phyloP scores from a whole-genome alignment of 2,888 invertebrate species.

The Lochmaea crataegi region DNA sequence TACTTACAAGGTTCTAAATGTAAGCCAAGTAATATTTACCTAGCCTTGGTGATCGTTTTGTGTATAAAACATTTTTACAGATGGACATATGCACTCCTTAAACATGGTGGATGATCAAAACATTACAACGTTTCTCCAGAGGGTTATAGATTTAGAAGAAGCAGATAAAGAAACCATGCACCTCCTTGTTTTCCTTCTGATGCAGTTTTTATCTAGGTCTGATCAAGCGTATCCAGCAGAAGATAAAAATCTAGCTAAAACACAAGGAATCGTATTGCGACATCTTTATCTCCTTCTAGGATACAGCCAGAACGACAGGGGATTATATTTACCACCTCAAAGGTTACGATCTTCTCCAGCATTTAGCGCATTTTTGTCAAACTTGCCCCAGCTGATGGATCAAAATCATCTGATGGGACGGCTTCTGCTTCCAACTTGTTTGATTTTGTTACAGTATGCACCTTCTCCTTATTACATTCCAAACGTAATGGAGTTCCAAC shows the following conservation, averaged over 20 bases:
- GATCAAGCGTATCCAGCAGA: slow-evolving; percentile 88
- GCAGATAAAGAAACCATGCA: slow-evolving; percentile 96
- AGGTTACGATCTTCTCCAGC: slow-evolving; percentile 90
- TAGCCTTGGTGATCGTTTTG: too few relatives aligned
- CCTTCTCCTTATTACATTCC: slow-evolving; percentile 78
- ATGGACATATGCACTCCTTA: slow-evolving; percentile 86
- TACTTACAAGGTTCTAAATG: too few relatives aligned
- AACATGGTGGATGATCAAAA: slow-evolving; percentile 85
- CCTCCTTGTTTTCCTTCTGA: slow-evolving; percentile 91
- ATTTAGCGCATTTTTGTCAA: slow-evolving; percentile 95
- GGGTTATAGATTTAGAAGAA: slow-evolving; percentile 93
- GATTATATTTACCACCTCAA: slow-evolving; percentile 90
- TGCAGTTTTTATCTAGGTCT: slow-evolving; percentile 92
- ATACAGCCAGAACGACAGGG: slow-evolving; percentile 90
- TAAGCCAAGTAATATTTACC: too few relatives aligned
- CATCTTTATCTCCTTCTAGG: slow-evolving; percentile 94
- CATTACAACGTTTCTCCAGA: slow-evolving; percentile 81
- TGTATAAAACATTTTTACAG: slow-evolving; percentile 64
- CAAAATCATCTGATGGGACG: slow-evolving; percentile 96
- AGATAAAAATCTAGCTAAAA: slow-evolving; percentile 82
- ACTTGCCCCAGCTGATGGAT: slow-evolving; percentile 93
- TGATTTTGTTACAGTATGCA: slow-evolving; percentile 84
- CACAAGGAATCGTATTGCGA: slow-evolving; percentile 87
- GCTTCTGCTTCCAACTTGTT: slow-evolving; percentile 85
- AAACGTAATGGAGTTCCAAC: slow-evolving; percentile 69